Conservation (phyloP, 2,888 invertebrate species). For the Megaustenia siamemsis region DNA sequence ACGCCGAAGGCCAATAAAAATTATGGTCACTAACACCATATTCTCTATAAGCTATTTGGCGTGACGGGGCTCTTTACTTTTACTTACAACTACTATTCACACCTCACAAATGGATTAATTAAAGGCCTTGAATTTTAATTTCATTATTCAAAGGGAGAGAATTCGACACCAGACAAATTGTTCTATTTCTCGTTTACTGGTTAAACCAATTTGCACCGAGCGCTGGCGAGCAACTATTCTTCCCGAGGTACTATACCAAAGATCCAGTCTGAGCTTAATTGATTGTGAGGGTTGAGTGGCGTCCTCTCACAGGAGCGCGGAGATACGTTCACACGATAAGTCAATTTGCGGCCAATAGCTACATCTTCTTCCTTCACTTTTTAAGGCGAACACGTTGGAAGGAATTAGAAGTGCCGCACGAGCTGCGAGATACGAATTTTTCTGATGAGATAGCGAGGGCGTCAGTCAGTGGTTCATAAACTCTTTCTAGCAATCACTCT, state of each 20-base stretch:
- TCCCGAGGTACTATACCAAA: background rate
- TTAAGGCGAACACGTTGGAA: background rate
- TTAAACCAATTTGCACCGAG: background rate
- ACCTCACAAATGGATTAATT: too few species aligned
- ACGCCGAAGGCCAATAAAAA: too few species aligned
- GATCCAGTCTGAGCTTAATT: conserved; percentile 8
- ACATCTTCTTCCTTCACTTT: background rate
- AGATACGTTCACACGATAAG: conserved; percentile 37
- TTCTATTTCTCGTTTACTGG: too few species aligned
- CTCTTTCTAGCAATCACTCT: too few species aligned
- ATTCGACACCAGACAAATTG: too few species aligned
- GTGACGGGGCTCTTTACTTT: too few species aligned
- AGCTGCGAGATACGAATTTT: background rate
- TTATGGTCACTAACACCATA: too few species aligned
- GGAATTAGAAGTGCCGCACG: background rate
- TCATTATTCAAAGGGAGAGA: too few species aligned
- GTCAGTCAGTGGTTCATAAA: too few species aligned
- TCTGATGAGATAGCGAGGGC: background rate
- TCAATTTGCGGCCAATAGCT: conserved; percentile 19
- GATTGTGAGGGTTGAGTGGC: conserved; percentile 19
- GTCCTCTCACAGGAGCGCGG: background rate
- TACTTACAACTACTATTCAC: too few species aligned
- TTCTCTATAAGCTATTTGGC: too few species aligned
- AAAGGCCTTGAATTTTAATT: too few species aligned
- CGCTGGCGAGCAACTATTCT: background rate